phyloP scores from a whole-genome alignment of 1,140 invertebrate species.

The Trichomalopsis sarcophagae region DNA sequence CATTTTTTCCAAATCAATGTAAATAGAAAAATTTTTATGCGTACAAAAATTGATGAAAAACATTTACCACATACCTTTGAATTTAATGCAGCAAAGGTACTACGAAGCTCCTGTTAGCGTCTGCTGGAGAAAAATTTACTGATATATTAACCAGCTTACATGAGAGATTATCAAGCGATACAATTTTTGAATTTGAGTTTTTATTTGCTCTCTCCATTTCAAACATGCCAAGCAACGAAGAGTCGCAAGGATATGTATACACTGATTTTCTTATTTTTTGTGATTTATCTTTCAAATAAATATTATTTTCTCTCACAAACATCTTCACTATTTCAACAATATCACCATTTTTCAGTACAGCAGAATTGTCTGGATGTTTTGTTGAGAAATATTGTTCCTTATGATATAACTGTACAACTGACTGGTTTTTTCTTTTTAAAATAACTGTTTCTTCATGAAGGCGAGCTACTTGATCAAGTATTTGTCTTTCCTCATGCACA shows the following conservation, averaged over 20 bases:
- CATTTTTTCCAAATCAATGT: neutral
- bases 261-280: neutral
- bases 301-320: neutral
- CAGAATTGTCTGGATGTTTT: neutral
- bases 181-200: neutral
- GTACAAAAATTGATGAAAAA: neutral
- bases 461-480: neutral
- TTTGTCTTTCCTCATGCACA: neutral
- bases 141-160: neutral
- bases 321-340: neutral
- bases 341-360: neutral
- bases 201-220: neutral
- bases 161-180: neutral
- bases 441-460: neutral
- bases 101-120: neutral
- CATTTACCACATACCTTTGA: neutral
- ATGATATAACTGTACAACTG: neutral
- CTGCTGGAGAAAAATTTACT: neutral
- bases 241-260: neutral
- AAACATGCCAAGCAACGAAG: neutral
- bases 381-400: neutral
- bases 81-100: neutral
- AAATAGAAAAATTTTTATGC: neutral
- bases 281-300: neutral
- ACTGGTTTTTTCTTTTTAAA: neutral